These are phyloP conservation scores for Rhegmatorhina hoffmannsi DNA, from an alignment of 2,113 vertebrate species.

Conservation along the genomic window DNA sequence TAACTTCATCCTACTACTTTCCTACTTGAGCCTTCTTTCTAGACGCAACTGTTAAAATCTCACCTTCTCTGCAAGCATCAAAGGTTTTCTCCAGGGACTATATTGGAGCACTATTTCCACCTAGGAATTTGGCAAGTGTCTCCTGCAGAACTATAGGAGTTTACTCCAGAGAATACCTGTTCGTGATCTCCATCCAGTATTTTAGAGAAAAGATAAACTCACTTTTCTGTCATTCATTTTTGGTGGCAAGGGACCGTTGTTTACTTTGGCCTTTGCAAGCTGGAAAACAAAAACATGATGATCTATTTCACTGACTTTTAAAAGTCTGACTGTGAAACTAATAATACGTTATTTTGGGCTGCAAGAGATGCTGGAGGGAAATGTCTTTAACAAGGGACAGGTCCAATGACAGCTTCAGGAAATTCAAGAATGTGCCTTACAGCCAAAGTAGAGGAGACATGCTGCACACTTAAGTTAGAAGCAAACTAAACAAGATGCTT, in stretches of 20 bases:
- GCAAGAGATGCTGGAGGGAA: neutral
- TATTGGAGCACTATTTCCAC: neutral
- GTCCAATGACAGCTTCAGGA: neutral
- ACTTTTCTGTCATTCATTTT: neutral
- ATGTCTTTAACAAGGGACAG: neutral
- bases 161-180: neutral
- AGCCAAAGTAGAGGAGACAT: neutral
- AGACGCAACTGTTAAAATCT: neutral
- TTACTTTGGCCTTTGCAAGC: neutral
- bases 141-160: neutral
- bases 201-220: neutral
- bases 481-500: neutral
- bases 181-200: neutral
- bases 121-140: neutral
- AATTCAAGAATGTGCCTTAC: neutral
- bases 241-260: neutral
- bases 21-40: neutral
- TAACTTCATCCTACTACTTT: neutral
- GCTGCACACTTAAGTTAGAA: neutral
- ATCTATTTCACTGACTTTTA: neutral
- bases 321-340: neutral
- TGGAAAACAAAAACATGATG: neutral
- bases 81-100: neutral
- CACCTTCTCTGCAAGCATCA: neutral
- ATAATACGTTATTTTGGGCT: neutral